Base-by-base conservation (phyloP, 2,888 invertebrate species). In the Callyntrura sp. region DNA sequence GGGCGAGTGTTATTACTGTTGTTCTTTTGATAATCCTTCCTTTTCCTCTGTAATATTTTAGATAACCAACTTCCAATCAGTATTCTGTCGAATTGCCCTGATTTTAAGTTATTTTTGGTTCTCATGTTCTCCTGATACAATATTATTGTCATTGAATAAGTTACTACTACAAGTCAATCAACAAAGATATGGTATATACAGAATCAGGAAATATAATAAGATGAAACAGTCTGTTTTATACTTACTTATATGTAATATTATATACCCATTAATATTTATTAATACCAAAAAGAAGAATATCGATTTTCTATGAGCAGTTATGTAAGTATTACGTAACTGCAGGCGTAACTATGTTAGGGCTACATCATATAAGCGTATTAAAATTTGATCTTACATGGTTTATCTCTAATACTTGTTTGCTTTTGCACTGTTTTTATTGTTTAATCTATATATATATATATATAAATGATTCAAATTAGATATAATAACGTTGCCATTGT, bases 221-320 rank as follows among this genome's bases (percentile, higher is more conserved):
- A 48, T 20, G 23, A 23, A 48, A 20, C 73, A 20, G 14, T 3
- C 23, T 73, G 73, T 73, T 73, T 73, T 73, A 73, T 73, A 73
- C 73, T 73, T 45, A n/a, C n/a, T n/a, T n/a, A n/a, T n/a, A 23
- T 51, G 48, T 45, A 23, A 20, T 51, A 51, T 73, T 25, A 23
- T 73, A 48, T 45, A 6, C 9, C n/a, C n/a, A 55, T 17, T 57
- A 62, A 62, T 62, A 9, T 9, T 23, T 62, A 62, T 23, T 57
- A 9, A 23, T 12, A 14, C 6, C 23, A 62, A 23, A 23, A 0
- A 68, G 35, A 35, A n/a, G 8, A 51, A 48, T 73, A 70, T 35
- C n/a, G 4, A 11, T 73, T 70, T 73, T 73, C 51, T 73, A 73
- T 48, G 11, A 45, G 17, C 70, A 45, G 45, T 70, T 70, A 68